These are phyloP conservation scores for Acleris emargana DNA, from an alignment of 2,888 invertebrate species.

Conservation along the genomic window DNA sequence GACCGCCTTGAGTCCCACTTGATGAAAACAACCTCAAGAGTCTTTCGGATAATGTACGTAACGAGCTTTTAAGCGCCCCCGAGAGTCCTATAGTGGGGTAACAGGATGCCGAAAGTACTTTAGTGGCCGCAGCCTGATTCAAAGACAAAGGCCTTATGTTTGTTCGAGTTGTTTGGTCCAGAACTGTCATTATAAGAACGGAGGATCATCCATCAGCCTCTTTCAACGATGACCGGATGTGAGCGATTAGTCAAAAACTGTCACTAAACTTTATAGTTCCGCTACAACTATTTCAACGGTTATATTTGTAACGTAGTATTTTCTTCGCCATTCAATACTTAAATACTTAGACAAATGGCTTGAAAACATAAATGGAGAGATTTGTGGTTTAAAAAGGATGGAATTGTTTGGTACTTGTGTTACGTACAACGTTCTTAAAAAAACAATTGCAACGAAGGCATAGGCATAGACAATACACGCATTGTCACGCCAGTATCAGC, in stretches of 20 bases:
- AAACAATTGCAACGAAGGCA: too few relatives aligned
- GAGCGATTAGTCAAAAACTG: slow-evolving; percentile 18
- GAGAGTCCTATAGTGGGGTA: slow-evolving; percentile 31
- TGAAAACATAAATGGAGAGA: too few relatives aligned
- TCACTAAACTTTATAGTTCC: slow-evolving; percentile 2
- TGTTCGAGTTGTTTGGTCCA: slow-evolving; percentile 13
- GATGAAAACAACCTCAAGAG: slow-evolving; percentile 45
- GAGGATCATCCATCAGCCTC: slow-evolving; percentile 18
- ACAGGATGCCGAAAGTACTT: slow-evolving; percentile 30
- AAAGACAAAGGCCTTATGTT: slow-evolving; percentile 28
- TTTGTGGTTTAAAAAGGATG: too few relatives aligned
- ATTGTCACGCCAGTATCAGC: too few relatives aligned
- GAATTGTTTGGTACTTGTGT: too few relatives aligned
- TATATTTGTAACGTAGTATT: too few relatives aligned
- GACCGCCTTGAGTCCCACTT: slow-evolving; percentile 44
- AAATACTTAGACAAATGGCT: too few relatives aligned
- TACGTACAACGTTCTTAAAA: too few relatives aligned
- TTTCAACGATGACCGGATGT: slow-evolving; percentile 31
- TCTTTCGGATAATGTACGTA: slow-evolving; percentile 36
- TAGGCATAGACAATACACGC: too few relatives aligned
- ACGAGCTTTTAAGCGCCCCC: slow-evolving; percentile 33
- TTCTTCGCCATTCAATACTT: too few relatives aligned
- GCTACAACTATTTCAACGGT: too few relatives aligned
- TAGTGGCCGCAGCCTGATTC: slow-evolving; percentile 27
- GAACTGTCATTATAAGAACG: slow-evolving; percentile 17